phyloP scores from a whole-genome alignment of 2,797 vertebrate species.

The Hydrocynus forskahlii region DNA sequence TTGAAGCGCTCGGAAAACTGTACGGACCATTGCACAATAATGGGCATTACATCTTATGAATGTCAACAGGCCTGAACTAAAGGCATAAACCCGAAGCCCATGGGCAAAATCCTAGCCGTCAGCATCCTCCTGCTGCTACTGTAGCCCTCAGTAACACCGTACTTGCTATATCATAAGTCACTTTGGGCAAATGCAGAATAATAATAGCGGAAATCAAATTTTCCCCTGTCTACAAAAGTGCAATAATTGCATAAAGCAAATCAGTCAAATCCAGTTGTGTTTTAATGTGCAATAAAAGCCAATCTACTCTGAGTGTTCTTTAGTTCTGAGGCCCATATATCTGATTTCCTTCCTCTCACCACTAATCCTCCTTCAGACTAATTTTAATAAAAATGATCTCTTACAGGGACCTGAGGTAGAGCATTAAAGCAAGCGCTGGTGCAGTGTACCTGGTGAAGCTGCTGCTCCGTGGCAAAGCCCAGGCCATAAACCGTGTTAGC shows the following conservation, averaged over 20 bases:
- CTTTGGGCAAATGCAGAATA: background rate
- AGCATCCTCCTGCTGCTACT: background rate
- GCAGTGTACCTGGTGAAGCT: slow-evolving; percentile 87
- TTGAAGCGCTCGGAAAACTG: slow-evolving; percentile 98
- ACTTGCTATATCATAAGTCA: background rate
- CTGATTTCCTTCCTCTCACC: background rate
- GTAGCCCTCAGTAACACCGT: slow-evolving; percentile 3
- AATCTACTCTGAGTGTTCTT: background rate
- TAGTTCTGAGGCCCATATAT: background rate
- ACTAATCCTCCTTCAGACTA: slow-evolving; percentile 6
- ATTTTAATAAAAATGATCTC: background rate
- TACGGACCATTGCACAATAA: background rate
- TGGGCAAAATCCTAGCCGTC: background rate
- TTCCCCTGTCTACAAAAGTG: background rate
- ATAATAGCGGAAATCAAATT: slow-evolving; percentile 2
- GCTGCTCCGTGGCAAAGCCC: slow-evolving; percentile 96
- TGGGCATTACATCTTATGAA: slow-evolving; percentile 1
- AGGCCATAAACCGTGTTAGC: slow-evolving; percentile 96
- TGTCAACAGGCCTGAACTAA: background rate
- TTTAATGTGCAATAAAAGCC: slow-evolving; percentile 25
- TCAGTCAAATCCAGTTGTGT: slow-evolving; percentile 19
- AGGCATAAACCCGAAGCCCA: background rate
- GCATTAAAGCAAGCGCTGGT: slow-evolving; percentile 3
- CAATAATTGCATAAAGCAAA: background rate
- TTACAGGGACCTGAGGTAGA: background rate